Evolutionary conservation across 2,888 invertebrate genomes (phyloP).

Genomic region (Eilema sororculum): DNA sequence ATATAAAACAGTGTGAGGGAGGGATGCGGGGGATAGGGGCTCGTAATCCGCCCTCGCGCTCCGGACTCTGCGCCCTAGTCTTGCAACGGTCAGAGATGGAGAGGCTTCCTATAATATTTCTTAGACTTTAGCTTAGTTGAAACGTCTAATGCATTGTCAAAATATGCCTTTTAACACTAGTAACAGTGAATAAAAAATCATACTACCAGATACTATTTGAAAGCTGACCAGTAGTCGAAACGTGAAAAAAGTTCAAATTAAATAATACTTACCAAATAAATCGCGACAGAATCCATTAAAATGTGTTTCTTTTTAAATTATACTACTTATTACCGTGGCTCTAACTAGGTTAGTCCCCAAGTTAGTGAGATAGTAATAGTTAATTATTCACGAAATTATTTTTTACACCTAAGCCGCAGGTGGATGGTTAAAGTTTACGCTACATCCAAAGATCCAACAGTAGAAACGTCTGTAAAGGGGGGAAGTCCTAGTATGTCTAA

Average conservation of each 20-base stretch:
- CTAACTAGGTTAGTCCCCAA: background rate
- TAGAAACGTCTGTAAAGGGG: background rate
- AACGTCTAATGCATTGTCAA: background rate
- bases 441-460: too few species aligned
- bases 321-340: background rate
- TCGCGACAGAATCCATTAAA: too few species aligned
- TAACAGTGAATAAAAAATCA: background rate
- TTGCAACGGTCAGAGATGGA: slow-evolving; percentile 34
- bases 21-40: slow-evolving; percentile 52
- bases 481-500: background rate
- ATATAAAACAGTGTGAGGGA: slow-evolving; percentile 65
- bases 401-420: too few species aligned
- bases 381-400: too few species aligned
- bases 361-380: too few species aligned
- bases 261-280: too few species aligned
- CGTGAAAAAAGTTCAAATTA: too few species aligned
- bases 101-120: slow-evolving; percentile 16
- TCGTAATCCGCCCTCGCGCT: slow-evolving; percentile 61
- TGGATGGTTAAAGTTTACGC: too few species aligned
- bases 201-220: too few species aligned
- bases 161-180: background rate
- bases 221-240: too few species aligned
- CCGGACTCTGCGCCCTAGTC: slow-evolving; percentile 50
- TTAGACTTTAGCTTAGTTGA: background rate
- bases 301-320: too few species aligned